Evolutionary conservation across 2,113 vertebrate genomes (phyloP).

Genomic region (Psephotus haematonotus): DNA sequence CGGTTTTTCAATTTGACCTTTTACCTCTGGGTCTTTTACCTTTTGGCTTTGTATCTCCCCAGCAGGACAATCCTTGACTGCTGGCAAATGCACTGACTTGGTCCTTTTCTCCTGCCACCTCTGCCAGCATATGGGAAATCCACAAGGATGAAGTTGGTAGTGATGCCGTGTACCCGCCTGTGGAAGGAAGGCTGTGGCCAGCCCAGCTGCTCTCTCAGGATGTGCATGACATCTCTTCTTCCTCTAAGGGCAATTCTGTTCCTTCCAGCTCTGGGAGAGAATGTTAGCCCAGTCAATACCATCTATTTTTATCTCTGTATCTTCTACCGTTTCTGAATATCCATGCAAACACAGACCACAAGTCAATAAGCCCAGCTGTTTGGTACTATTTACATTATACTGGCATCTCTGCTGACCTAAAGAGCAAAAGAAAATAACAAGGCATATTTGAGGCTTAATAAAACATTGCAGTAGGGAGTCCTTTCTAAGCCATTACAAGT

Average conservation of each 20-base stretch:
- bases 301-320: conserved; percentile 10
- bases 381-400: conserved; percentile 71
- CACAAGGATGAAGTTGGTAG: neutral
- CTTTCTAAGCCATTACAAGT: conserved; percentile 77
- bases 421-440: conserved; percentile 78
- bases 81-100: neutral
- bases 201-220: neutral
- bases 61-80: neutral
- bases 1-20: neutral
- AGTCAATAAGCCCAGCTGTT: conserved; percentile 65
- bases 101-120: neutral
- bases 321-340: neutral
- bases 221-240: neutral
- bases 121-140: accelerated
- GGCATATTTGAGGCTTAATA: conserved; percentile 78
- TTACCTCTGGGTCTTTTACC: neutral
- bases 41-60: neutral
- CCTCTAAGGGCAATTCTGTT: neutral
- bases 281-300: neutral
- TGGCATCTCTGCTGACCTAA: conserved; percentile 74
- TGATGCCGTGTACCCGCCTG: neutral
- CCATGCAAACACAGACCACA: neutral
- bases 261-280: neutral
- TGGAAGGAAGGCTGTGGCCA: neutral
- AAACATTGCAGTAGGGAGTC: conserved; percentile 77